Base-by-base conservation (phyloP, 23 tunicate genomes). In the Aplidium turbinatum region DNA sequence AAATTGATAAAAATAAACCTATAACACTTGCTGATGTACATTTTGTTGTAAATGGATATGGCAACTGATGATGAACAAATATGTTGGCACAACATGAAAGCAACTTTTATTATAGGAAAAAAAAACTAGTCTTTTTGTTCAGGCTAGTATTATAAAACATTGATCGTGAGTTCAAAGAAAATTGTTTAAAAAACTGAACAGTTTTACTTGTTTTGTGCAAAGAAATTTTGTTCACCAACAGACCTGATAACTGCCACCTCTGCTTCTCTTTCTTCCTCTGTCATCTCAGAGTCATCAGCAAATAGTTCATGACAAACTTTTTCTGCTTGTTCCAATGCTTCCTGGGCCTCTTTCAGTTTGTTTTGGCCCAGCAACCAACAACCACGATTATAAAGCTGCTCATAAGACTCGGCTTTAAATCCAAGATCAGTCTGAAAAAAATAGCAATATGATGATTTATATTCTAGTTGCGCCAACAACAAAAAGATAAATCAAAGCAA, bases 181-280 rank as follows among this genome's bases (percentile, higher is more conserved):
- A n/a, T n/a, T n/a, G n/a, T n/a, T n/a, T n/a, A n/a, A n/a, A n/a
- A n/a, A n/a, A n/a, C n/a, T n/a, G n/a, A n/a, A n/a, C n/a, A n/a
- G n/a, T n/a, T n/a, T n/a, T n/a, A n/a, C n/a, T n/a, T n/a, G n/a
- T n/a, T n/a, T n/a, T n/a, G n/a, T n/a, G n/a, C n/a, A n/a, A n/a
- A n/a, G n/a, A n/a, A n/a, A n/a, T n/a, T n/a, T n/a, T n/a, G n/a
- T 9, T 42, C 50, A 42, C 50, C 50, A 42, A 11, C 50, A 11
- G 23, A 76, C 89, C 75, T 83, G 0, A 90, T 79, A 22, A 78
- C 71, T 34, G 89, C 53, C 21, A 83, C 54, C 54, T 90, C 97
- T 23, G 84, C 81, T 31, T 90, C 89, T 23, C 78, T 78, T 16
- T 90, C 97, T 38, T 90, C 97, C 18, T 73, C 89, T 7, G 83